Evolutionary conservation across 1,140 invertebrate genomes (phyloP), one percentile per base, ranked within the genome.

Genomic region (Frieseomelitta varia): DNA sequence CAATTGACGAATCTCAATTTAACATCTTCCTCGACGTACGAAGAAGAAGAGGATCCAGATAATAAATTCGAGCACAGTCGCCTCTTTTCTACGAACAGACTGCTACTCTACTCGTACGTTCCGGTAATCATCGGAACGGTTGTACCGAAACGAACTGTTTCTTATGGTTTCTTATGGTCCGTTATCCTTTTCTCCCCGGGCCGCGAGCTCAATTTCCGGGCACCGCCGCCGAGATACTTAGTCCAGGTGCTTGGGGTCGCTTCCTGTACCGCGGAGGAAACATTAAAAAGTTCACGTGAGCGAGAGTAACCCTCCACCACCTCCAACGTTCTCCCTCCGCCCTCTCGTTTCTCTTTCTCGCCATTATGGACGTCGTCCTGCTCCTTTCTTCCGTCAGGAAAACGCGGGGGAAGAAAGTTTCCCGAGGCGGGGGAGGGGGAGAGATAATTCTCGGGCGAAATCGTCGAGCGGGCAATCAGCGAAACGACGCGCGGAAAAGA

Each of bases 371-470:
- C 39, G 39, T 58, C 61, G 27, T 15, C 11, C 12, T 8, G 67
- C 21, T 30, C 1, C 12, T 47, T 47, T 6, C 11, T 2, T n/a
- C 15, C 8, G 12, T 6, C 14, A 21, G 61, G 27, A 27, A 76
- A 24, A 53, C 47, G 15, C 71, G 27, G 19, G 19, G 27, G 47
- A 63, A 30, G 74, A 55, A 78, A 79, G 68, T 71, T 77, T 63
- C 76, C 55, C 19, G 55, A 19, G 67, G 56, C 39, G 75, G 39
- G 4, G 39, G 0, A 0, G 39, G 0, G 39, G 4, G 69, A 19
- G 58, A 78, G 74, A 88, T 88, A 88, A 88, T 88, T 88, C 83
- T 78, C 53, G 68, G 56, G 68, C 82, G 75, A 87, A 78, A 85
- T 34, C 82, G n/a, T 19, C 53, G 81, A 79, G 34, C 80, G 86